These are phyloP conservation scores for Aix galericulata DNA, from an alignment of 2,113 vertebrate species.

Conservation along the genomic window DNA sequence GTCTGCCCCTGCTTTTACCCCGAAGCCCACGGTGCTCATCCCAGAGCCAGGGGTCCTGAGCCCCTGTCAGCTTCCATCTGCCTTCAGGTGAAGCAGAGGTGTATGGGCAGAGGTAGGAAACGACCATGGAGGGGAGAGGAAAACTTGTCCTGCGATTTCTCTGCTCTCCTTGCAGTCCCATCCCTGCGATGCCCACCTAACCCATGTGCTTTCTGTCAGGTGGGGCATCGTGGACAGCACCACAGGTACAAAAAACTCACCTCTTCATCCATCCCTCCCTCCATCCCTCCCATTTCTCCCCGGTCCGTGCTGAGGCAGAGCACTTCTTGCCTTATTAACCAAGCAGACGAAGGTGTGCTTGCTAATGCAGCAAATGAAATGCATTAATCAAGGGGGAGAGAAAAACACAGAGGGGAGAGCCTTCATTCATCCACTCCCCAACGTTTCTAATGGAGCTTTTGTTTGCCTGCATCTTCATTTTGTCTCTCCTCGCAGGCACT, in stretches of 20 bases:
- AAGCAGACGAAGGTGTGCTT: background rate
- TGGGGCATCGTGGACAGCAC: background rate
- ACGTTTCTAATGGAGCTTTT: background rate
- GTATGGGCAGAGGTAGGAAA: background rate
- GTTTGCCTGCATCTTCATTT: background rate
- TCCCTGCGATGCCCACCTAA: background rate
- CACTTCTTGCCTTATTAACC: background rate
- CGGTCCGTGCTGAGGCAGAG: background rate
- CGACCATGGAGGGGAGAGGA: background rate
- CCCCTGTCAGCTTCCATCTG: background rate
- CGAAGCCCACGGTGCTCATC: background rate
- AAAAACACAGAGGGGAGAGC: background rate
- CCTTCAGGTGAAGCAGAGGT: background rate
- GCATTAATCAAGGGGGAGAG: background rate
- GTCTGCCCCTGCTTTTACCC: background rate
- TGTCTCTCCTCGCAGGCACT: background rate
- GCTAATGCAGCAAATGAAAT: background rate
- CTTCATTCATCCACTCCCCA: background rate
- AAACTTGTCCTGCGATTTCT: background rate
- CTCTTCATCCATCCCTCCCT: too few relatives aligned
- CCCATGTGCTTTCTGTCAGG: background rate
- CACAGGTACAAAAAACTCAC: background rate
- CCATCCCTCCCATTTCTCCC: background rate
- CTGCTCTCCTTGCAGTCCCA: background rate
- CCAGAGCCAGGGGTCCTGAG: background rate